Conservation (phyloP, 1,140 invertebrate species). For the Varroa destructor region DNA sequence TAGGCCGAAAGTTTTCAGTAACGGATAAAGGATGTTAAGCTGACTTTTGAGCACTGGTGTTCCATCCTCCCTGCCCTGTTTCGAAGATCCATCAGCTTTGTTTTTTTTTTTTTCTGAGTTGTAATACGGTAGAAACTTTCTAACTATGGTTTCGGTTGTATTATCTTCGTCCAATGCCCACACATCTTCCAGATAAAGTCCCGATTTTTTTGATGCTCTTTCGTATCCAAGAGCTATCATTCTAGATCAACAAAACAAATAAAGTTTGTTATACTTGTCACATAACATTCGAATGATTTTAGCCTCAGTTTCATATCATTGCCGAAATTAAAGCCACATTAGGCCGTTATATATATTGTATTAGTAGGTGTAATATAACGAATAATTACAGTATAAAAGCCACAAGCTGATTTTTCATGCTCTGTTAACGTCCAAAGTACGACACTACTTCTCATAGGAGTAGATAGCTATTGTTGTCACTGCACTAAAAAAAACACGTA, state of each 20-base stretch:
- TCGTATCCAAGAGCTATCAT: background rate
- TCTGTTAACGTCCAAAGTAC: too few relatives aligned
- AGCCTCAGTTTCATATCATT: too few relatives aligned
- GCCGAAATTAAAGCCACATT: too few relatives aligned
- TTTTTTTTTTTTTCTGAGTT: slow-evolving; percentile 37
- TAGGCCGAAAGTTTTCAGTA: slow-evolving; percentile 58
- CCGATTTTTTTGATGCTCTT: slow-evolving; percentile 11
- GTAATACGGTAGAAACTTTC: slow-evolving; percentile 74
- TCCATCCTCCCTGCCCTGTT: background rate
- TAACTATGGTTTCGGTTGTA: slow-evolving; percentile 60
- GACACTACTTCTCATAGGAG: too few relatives aligned
- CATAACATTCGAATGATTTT: too few relatives aligned
- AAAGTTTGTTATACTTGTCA: background rate
- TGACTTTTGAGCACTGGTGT: background rate
- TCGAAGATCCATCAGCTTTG: background rate
- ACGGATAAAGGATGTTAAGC: slow-evolving; percentile 39
- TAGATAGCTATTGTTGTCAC: too few relatives aligned
- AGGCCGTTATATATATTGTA: too few relatives aligned
- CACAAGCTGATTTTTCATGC: too few relatives aligned
- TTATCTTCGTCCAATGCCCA: slow-evolving; percentile 81
- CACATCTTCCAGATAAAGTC: slow-evolving; percentile 50
- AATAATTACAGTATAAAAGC: too few relatives aligned
- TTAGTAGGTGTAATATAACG: too few relatives aligned
- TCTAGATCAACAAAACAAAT: slow-evolving; percentile 1
- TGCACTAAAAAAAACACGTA: slow-evolving; percentile 31